Evolutionary conservation across 53 echinoderm and acorn worm species (phyloP).

Genomic region (Zoroaster sp.): DNA sequence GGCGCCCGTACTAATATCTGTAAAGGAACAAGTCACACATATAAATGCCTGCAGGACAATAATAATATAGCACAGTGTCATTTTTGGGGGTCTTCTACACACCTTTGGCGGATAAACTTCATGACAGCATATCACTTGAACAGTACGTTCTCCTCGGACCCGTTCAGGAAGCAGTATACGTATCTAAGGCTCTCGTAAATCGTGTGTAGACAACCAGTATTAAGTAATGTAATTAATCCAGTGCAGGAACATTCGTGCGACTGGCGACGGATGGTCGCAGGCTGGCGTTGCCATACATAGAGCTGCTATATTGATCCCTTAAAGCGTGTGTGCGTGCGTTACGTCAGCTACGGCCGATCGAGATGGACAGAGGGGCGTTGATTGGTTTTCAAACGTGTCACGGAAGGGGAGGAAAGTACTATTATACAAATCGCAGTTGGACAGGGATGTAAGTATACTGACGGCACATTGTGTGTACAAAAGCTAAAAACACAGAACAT

Average conservation of each 20-base stretch:
- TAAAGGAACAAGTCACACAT: background rate
- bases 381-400: background rate
- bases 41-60: background rate
- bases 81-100: background rate
- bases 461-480: too few species aligned
- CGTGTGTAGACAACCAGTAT: background rate
- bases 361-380: background rate
- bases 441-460: too few species aligned
- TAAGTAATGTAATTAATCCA: slow-evolving; percentile 23
- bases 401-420: too few species aligned
- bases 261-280: slow-evolving; percentile 8
- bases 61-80: background rate
- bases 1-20: background rate
- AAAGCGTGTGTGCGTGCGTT: background rate
- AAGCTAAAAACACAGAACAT: too few species aligned
- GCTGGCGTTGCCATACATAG: background rate
- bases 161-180: background rate
- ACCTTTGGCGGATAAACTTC: background rate
- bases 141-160: background rate
- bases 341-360: background rate
- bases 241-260: background rate
- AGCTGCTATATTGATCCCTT: background rate
- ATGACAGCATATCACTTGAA: background rate
- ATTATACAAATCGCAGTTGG: too few species aligned
- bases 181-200: background rate